Evolutionary conservation across 2,797 vertebrate genomes (phyloP).

Genomic region (Microchirus variegatus): DNA sequence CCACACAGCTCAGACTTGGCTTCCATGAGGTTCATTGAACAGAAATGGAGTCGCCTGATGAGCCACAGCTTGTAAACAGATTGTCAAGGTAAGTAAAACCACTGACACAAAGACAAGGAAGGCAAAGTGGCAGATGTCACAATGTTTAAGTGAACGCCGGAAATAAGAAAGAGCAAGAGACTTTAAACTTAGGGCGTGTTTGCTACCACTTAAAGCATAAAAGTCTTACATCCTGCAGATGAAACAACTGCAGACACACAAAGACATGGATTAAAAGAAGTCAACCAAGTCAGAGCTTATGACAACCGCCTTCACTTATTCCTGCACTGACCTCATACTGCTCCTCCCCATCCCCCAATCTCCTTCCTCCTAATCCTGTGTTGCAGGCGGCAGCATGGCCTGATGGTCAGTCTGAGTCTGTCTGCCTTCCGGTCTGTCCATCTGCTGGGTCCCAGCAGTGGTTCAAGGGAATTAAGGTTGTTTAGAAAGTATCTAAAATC

Average conservation of each 20-base stretch:
- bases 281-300: slow-evolving; percentile 50
- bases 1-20: slow-evolving; percentile 4
- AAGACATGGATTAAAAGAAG: slow-evolving; percentile 67
- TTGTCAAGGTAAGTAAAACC: slow-evolving; percentile 25
- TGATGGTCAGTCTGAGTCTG: slow-evolving; percentile 64
- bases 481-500: slow-evolving; percentile 33
- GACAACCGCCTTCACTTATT: slow-evolving; percentile 65
- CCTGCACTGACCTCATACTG: slow-evolving; percentile 59
- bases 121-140: slow-evolving; percentile 47
- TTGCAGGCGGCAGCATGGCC: slow-evolving; percentile 56
- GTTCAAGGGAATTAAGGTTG: slow-evolving; percentile 53
- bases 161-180: slow-evolving; percentile 14
- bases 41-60: slow-evolving; percentile 13
- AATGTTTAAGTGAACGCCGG: slow-evolving; percentile 46
- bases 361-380: slow-evolving; percentile 67
- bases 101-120: slow-evolving; percentile 31
- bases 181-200: slow-evolving; percentile 44
- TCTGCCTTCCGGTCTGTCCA: slow-evolving; percentile 65
- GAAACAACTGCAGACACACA: slow-evolving; percentile 37
- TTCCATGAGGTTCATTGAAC: slow-evolving; percentile 13
- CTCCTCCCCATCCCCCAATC: slow-evolving; percentile 61
- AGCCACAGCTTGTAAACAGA: slow-evolving; percentile 37
- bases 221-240: slow-evolving; percentile 54
- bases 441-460: slow-evolving; percentile 54
- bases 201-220: slow-evolving; percentile 52